These are phyloP conservation scores for Drosophila recens DNA, from an alignment of 2,888 invertebrate species.

Conservation along the genomic window DNA sequence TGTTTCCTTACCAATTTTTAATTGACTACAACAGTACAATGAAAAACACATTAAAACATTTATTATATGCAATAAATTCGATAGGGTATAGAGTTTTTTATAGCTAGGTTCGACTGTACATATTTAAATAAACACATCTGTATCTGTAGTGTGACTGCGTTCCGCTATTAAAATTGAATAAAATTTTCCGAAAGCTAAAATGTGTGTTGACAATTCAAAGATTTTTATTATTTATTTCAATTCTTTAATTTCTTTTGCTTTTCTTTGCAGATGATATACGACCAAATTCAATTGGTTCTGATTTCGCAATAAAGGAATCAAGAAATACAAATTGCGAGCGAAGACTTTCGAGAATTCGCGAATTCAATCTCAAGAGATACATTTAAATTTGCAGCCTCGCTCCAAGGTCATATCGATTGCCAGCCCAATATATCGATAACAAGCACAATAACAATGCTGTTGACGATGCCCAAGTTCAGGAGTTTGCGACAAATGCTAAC, in stretches of 20 bases:
- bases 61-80: conserved; percentile 6
- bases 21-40: background rate
- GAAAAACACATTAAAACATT: conserved; percentile 3
- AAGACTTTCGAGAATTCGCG: conserved; percentile 7
- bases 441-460: conserved; percentile 33
- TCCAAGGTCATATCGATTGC: conserved; percentile 71
- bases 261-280: conserved; percentile 55
- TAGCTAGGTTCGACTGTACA: conserved; percentile 3
- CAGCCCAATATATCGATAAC: conserved; percentile 26
- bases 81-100: conserved; percentile 1
- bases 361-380: conserved; percentile 14
- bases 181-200: conserved; percentile 10
- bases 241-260: conserved; percentile 25
- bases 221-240: conserved; percentile 21
- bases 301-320: conserved; percentile 60
- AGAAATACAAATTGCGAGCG: conserved; percentile 10
- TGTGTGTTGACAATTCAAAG: conserved; percentile 20
- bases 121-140: conserved; percentile 16
- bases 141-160: conserved; percentile 12
- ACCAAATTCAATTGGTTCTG: conserved; percentile 71
- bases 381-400: conserved; percentile 6
- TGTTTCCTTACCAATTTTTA: background rate
- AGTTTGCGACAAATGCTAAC: conserved; percentile 52
- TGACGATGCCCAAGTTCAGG: conserved; percentile 33
- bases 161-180: conserved; percentile 23